Conservation (phyloP, 2,113 vertebrate species). For the Syrmaticus mikado region DNA sequence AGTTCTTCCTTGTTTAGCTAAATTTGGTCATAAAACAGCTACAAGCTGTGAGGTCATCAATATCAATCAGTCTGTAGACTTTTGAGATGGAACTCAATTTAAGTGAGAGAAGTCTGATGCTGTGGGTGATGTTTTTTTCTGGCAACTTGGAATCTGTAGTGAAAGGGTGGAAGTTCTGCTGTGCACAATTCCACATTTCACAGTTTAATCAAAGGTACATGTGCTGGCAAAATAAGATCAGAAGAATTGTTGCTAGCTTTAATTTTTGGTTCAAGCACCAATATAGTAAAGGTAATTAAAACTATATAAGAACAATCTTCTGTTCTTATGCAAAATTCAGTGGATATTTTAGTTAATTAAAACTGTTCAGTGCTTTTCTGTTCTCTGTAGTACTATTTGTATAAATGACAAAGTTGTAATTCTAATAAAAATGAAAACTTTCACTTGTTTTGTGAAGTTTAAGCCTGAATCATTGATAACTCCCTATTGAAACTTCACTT, state of each 20-base stretch:
- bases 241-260: background rate
- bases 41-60: background rate
- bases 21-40: background rate
- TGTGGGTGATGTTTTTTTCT: background rate
- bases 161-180: background rate
- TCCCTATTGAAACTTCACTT: background rate
- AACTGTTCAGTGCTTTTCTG: background rate
- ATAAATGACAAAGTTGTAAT: background rate
- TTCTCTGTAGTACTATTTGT: background rate
- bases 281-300: background rate
- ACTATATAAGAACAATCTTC: background rate
- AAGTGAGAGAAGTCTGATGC: background rate
- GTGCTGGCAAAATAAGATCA: background rate
- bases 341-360: background rate
- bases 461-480: background rate
- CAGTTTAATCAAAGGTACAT: background rate
- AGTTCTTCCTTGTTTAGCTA: background rate
- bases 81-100: background rate
- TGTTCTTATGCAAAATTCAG: background rate
- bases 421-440: background rate
- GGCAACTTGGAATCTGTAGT: background rate
- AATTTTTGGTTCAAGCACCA: background rate
- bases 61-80: background rate
- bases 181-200: background rate
- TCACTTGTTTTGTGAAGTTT: background rate